Evolutionary conservation across 1,140 invertebrate species (phyloP), one percentile per base, ranked within the genome.

Genomic region (Zaprionus africanus): DNA sequence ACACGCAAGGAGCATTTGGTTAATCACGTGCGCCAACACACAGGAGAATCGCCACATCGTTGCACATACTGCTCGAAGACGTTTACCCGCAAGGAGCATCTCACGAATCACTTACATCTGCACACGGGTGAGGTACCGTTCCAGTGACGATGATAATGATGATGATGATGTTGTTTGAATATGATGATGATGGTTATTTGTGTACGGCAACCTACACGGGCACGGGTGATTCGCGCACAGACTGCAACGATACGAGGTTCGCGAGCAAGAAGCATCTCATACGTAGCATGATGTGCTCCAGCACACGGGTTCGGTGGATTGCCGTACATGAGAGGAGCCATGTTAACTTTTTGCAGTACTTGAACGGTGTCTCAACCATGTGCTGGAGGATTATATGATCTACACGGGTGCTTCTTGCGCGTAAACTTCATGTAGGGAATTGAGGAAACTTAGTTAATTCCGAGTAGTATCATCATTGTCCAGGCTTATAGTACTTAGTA

Each of bases 21-120:
- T 61, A 95, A 96, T 92, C 96, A 96, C 76, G 96, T 96, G 94
- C 92, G 57, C 94, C 94, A 95, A 83, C 97, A 98, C 90, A 97
- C 96, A 5, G 96, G 97, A 43, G 97, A 97, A 96, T 68, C 96
- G 95, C 28, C 98, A 99, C 93, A 99, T 98, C 31, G 97, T 97
- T 22, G 98, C 93, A 94, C 94, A 61, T 95, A 95, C 75, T 97
- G 96, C 93, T 95, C 95, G 73, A 97, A 97, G 91, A 93, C 93
- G 4, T 95, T 98, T 93, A 98, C 97, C 49, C 94, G 97, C 71
- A 98, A 98, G 93, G 97, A 98, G 94, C 97, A 98, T 93, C 95
- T 98, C 90, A 97, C 96, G 93, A 97, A 98, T 93, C 97, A 98
- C 93, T 96, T 98, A 82, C 94, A 96, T 11, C 90, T 94, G 54